These are phyloP conservation scores for Hippocampus zosterae DNA, from an alignment of 2,113 vertebrate genomes.

Conservation along the genomic window DNA sequence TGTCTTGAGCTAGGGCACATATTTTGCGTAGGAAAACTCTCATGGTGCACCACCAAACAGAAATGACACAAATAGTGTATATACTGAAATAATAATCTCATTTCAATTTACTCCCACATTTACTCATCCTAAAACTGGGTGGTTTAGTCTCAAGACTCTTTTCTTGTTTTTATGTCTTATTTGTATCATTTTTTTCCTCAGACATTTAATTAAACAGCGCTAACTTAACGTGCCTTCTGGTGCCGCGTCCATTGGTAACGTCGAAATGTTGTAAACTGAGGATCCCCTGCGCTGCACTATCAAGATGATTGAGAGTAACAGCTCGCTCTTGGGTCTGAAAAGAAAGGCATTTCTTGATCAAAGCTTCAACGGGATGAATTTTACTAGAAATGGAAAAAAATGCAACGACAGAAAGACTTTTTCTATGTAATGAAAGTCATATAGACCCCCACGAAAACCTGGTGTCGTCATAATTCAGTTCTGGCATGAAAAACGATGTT, in stretches of 20 bases:
- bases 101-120: too few relatives aligned
- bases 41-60: too few relatives aligned
- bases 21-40: too few relatives aligned
- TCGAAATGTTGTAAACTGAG: not conserved
- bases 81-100: too few relatives aligned
- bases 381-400: slow-evolving; percentile 58
- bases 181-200: too few relatives aligned
- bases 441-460: slow-evolving; percentile 14
- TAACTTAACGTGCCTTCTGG: not conserved
- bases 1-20: too few relatives aligned
- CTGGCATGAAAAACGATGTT: slow-evolving; percentile 25
- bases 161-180: too few relatives aligned
- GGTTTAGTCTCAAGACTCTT: too few relatives aligned
- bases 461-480: not conserved
- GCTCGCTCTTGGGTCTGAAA: slow-evolving; percentile 20
- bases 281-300: not conserved
- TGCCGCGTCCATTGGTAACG: not conserved
- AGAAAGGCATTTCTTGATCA: not conserved
- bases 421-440: slow-evolving; percentile 20
- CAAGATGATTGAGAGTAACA: not conserved
- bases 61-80: too few relatives aligned
- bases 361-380: slow-evolving; percentile 3
- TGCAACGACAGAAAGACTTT: not conserved
- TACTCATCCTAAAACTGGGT: too few relatives aligned
- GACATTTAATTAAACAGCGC: too few relatives aligned